These are phyloP conservation scores for Leistus spinibarbis DNA, from an alignment of 2,888 invertebrate genomes.

Conservation along the genomic window DNA sequence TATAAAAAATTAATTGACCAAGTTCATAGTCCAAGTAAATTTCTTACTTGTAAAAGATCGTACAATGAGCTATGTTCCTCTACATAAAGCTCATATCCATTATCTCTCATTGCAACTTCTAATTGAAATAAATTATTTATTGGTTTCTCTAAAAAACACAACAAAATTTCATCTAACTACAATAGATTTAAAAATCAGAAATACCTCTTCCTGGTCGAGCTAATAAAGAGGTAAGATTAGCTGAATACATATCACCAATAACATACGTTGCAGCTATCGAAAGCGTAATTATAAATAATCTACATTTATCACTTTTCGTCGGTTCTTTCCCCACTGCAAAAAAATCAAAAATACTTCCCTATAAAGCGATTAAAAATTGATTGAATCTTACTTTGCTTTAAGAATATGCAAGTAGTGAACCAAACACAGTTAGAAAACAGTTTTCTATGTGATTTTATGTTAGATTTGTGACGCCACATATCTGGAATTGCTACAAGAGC, in stretches of 20 bases:
- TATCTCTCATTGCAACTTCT: conserved; percentile 68
- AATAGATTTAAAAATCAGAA: not conserved
- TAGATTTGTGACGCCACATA: conserved; percentile 59
- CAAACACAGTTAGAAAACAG: conserved; percentile 70
- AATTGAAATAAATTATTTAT: conserved; percentile 70
- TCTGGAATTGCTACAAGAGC: conserved; percentile 69
- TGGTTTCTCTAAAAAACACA: conserved; percentile 62
- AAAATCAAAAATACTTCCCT: conserved; percentile 14
- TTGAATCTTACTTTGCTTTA: conserved; percentile 69
- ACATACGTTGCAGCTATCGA: conserved; percentile 80
- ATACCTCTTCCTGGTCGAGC: conserved; percentile 70
- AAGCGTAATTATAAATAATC: conserved; percentile 71
- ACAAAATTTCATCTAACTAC: not conserved
- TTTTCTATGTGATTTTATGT: conserved; percentile 51
- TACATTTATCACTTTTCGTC: conserved; percentile 68
- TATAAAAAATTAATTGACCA: not conserved
- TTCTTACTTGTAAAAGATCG: conserved; percentile 69
- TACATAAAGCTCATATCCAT: conserved; percentile 70
- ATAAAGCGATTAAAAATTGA: conserved; percentile 13
- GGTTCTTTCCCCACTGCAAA: conserved; percentile 64
- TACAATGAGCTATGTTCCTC: conserved; percentile 76
- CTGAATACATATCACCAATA: conserved; percentile 79
- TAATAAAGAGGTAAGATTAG: conserved; percentile 75
- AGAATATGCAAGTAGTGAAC: conserved; percentile 73
- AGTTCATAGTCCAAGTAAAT: conserved; percentile 26